Evolutionary conservation across 2,888 invertebrate species (phyloP), one percentile per base, ranked within the genome.

Genomic region (Caenorhabditis macrosperma): DNA sequence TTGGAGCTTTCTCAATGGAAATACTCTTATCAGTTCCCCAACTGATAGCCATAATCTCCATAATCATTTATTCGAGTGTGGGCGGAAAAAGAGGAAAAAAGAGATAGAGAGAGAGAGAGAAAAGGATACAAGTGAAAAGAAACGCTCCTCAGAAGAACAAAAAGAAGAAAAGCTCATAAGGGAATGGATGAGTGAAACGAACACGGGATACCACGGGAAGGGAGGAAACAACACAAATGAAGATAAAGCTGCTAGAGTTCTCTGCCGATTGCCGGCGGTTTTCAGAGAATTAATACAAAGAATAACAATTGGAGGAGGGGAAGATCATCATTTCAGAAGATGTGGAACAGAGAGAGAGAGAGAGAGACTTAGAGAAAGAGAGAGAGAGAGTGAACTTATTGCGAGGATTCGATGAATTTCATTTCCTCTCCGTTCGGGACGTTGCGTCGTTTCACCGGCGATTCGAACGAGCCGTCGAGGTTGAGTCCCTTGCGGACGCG

Each of bases 371-470:
- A 24, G 24, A 35, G 20, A 63, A n/a, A 20, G 12, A 17, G n/a
- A 38, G 28, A 22, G 28, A 38, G 26, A 44, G 24, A 44, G 0
- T n/a, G n/a, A n/a, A n/a, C n/a, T 44, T 71, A 52, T 22, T 61
- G 59, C 33, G 71, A 50, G 1, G 71, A 71, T 61, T 87, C 86
- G 55, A 87, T 87, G 78, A 87, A 87, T 50, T 87, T 81, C 67
- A 87, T 54, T 67, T 87, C 87, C 48, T 87, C 87, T 6, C 81
- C 87, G 30, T 77, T 81, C 35, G 20, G 22, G 15, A 60, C 30
- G 30, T 60, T 30, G 7, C 26, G 26, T 5, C 24, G 46, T 35
- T 67, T 66, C n/a, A 50, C 72, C 12, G 81, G 76, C 6, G 76
- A 72, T 35, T 71, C 76, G 63, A 72, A 81, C 1, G 68, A 57